A percentile compares a stretch with the other conserved stretches of the same genome.
These are phyloP conservation scores for Ceryle rudis DNA, from an alignment of 2,797 vertebrate species.

Conservation along the genomic window DNA sequence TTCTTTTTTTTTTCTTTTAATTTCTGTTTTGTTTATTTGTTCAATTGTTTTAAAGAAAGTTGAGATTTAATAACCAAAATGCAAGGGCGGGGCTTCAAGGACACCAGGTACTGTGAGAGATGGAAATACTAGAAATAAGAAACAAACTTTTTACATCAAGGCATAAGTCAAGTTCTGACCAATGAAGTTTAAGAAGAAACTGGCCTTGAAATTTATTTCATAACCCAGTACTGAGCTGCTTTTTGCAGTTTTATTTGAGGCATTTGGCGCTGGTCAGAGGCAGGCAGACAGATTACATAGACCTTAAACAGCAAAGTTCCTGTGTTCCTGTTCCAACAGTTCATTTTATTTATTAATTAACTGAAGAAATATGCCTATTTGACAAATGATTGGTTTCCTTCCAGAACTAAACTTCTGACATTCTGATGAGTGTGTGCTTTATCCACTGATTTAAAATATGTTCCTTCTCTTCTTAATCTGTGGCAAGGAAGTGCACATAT, in stretches of 20 bases:
- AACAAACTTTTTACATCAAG: background rate
- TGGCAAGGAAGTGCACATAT: background rate
- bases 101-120: background rate
- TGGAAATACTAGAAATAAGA: background rate
- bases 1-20: background rate
- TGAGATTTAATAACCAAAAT: background rate
- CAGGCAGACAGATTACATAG: background rate
- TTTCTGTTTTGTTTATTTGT: background rate
- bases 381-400: conserved; percentile 1
- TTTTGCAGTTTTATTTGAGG: background rate
- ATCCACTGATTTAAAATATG: background rate
- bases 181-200: background rate
- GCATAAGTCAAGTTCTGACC: background rate
- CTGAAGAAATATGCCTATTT: background rate
- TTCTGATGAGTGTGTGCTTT: background rate
- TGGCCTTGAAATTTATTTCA: background rate
- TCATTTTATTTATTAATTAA: conserved; percentile 4
- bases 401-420: background rate
- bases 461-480: background rate
- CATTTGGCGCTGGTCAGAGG: background rate
- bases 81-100: background rate
- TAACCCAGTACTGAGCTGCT: background rate
- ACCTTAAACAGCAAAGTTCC: background rate
- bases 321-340: background rate
- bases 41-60: background rate